These are phyloP conservation scores for Rapana venosa DNA, from an alignment of 2,888 invertebrate genomes.

Conservation along the genomic window DNA sequence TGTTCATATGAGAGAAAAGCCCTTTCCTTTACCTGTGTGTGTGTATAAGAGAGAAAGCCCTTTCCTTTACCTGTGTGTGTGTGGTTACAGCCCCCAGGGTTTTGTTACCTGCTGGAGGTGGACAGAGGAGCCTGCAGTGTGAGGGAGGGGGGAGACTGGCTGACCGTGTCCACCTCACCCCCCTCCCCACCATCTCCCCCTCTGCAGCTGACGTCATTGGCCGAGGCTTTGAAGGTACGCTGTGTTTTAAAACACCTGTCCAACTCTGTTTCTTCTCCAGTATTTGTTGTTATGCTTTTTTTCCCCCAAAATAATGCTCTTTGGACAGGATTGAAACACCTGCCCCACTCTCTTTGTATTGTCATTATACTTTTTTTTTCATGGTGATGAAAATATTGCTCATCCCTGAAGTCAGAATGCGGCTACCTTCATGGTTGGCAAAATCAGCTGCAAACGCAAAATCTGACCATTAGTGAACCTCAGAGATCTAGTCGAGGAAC, in stretches of 20 bases:
- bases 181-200: not conserved
- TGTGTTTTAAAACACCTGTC: not conserved
- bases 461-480: too few relatives aligned
- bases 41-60: not conserved
- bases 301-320: too few relatives aligned
- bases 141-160: not conserved
- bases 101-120: conserved; percentile 37
- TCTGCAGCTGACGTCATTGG: not conserved
- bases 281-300: not conserved
- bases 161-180: not conserved
- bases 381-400: too few relatives aligned
- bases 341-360: too few relatives aligned
- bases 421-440: too few relatives aligned
- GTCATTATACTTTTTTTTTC: too few relatives aligned
- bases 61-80: not conserved
- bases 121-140: not conserved
- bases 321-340: too few relatives aligned
- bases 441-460: too few relatives aligned
- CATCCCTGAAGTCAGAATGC: too few relatives aligned
- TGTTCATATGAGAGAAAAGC: not conserved
- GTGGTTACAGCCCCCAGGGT: conserved; percentile 29
- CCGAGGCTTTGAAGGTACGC: not conserved
- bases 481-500: too few relatives aligned
- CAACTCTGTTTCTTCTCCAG: not conserved
- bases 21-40: not conserved